phyloP scores from a whole-genome alignment of 2,888 invertebrate genomes.

The Drosophila mimetica region DNA sequence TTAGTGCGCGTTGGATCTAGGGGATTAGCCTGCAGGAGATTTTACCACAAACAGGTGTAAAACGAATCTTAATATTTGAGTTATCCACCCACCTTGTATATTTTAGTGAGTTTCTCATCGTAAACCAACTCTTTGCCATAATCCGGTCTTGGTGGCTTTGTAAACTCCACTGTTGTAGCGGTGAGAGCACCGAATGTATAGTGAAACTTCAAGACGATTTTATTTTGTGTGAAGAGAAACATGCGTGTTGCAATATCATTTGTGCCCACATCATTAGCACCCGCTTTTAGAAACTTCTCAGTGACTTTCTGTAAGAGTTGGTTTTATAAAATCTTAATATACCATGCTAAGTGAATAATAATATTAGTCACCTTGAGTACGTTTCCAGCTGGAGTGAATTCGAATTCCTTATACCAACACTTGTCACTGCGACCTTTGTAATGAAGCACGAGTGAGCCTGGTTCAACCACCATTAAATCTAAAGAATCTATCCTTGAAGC shows the following conservation, averaged over 20 bases:
- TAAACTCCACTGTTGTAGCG: slow-evolving; percentile 86
- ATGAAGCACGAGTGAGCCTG: slow-evolving; percentile 86
- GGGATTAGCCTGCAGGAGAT: slow-evolving; percentile 86
- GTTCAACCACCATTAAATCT: slow-evolving; percentile 86
- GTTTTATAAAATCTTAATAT: background rate
- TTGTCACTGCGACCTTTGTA: slow-evolving; percentile 87
- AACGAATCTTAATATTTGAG: background rate
- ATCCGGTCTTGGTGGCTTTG: slow-evolving; percentile 89
- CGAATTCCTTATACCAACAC: slow-evolving; percentile 74
- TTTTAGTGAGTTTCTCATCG: slow-evolving; percentile 87
- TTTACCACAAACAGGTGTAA: background rate
- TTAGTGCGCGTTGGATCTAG: slow-evolving; percentile 86
- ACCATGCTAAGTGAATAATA: background rate
- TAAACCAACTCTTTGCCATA: slow-evolving; percentile 88
- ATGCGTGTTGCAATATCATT: slow-evolving; percentile 88
- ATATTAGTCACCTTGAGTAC: slow-evolving; percentile 47
- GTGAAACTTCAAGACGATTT: slow-evolving; percentile 83
- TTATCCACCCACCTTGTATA: slow-evolving; percentile 87
- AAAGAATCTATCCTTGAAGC: slow-evolving; percentile 90
- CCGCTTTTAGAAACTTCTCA: slow-evolving; percentile 88
- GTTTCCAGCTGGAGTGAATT: slow-evolving; percentile 55
- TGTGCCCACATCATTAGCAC: slow-evolving; percentile 74
- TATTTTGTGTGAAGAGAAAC: slow-evolving; percentile 87
- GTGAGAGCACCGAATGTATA: slow-evolving; percentile 82
- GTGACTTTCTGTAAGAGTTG: slow-evolving; percentile 85